Evolutionary conservation across 2,888 invertebrate species (phyloP).

Genomic region (Athalia circularis): DNA sequence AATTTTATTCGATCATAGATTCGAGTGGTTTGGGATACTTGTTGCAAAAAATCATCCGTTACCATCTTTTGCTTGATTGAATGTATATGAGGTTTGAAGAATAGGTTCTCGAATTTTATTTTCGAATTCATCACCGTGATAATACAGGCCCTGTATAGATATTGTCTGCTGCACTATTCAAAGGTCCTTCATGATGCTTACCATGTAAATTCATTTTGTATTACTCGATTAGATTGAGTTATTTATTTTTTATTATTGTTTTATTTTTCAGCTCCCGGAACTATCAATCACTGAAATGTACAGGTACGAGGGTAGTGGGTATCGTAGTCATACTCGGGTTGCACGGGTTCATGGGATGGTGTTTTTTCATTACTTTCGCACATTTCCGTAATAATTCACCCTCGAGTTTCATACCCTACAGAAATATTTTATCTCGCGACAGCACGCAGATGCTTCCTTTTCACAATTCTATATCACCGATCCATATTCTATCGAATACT

Average conservation of each 20-base stretch:
- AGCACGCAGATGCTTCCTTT: slow-evolving; percentile 60
- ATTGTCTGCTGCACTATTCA: too few species aligned
- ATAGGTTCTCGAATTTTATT: not conserved
- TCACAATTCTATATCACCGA: slow-evolving; percentile 54
- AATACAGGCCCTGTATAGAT: too few species aligned
- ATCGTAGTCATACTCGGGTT: slow-evolving; percentile 30
- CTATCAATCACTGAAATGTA: slow-evolving; percentile 1
- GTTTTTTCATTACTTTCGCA: slow-evolving; percentile 57
- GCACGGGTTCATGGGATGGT: not conserved
- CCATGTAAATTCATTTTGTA: not conserved
- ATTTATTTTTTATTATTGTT: not conserved
- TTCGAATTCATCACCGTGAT: not conserved
- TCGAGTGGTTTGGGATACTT: too few species aligned
- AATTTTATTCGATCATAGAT: too few species aligned
- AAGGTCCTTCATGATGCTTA: too few species aligned
- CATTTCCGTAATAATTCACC: slow-evolving; percentile 59
- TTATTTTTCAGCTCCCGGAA: not conserved
- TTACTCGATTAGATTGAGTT: not conserved
- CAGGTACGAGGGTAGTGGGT: not conserved
- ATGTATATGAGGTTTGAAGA: too few species aligned
- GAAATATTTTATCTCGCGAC: slow-evolving; percentile 58
- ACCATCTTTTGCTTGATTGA: too few species aligned
- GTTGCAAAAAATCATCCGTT: too few species aligned
- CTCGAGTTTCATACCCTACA: slow-evolving; percentile 53
- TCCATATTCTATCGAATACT: slow-evolving; percentile 19